Base-by-base conservation (phyloP, 2,797 vertebrate species). In the Prionace glauca region DNA sequence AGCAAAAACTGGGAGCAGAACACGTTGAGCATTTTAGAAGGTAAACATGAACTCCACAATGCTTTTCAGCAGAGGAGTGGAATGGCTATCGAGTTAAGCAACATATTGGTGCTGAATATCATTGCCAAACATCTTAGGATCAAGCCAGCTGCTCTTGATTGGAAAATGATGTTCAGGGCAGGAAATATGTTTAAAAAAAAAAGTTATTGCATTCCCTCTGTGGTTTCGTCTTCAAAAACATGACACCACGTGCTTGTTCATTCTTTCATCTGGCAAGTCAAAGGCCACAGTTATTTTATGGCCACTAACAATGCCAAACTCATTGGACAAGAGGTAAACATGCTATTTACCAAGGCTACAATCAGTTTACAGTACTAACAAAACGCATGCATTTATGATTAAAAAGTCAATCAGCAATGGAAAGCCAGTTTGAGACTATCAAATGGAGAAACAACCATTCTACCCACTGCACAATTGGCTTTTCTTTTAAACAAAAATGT, bases 91-190 rank as follows among this genome's bases (percentile, higher is more conserved):
- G 10, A 41, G 24, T 69, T 41, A 2, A 92, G n/a, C n/a, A 69
- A 92, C 67, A 69, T 69, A n/a, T 67, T 69, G 62, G 36, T 24
- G 90, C 62, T 24, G 20, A 20, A 41, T 14, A 1, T 36, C 90
- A 41, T 7, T 69, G 62, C 90, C 90, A 92, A 69, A 41, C 10
- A 11, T 36, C 22, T 69, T 7, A 41, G 69, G 56, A 79, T 86
- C 29, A 36, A 10, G 62, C 90, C 90, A 92, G 90, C 62, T 69
- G 65, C 65, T 92, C n/a, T 92, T 69, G 90, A 92, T 92, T 92
- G 90, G 65, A 92, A 92, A 92, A 92, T 69, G n/a, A 92, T 69
- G 62, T 92, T 92, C 65, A 41, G 90, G 62, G 36, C 90, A 69
- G 90, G 90, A 69, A 92, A 69, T 69, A 92, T 92, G 9, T 69